Base-by-base conservation (phyloP, 2,797 vertebrate species). In the Prunella strophiata region DNA sequence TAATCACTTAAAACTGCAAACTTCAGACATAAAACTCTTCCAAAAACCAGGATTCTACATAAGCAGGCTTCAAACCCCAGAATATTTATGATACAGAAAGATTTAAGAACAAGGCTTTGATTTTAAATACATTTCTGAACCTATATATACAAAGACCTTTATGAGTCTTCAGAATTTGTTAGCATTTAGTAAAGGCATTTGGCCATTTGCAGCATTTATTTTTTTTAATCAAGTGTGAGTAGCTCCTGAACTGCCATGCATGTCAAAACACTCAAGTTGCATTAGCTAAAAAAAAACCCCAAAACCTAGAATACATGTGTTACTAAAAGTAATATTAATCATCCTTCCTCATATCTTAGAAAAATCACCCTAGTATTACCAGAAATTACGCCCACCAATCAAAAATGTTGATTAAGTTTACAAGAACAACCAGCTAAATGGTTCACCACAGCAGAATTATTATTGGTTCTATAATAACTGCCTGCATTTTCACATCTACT, bases 401-500 rank as follows among this genome's bases (percentile, higher is more conserved):
- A 58, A 61, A 32, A 5, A 73, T 1, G 10, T 32, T 68, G 36
- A 50, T 80, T 16, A 65, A 19, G 30, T 78, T 74, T 78, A 65
- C 0, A 0, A 81, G 48, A 40, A 84, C 0, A 0, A 94, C 36
- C 61, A 79, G 52, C 36, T 86, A 59, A 48, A 63, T 36, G 34
- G 66, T 95, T 82, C n/a, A 59, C 42, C 42, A 78, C 66, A 82
- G 72, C 61, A 68, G 38, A 89, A 27, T 9, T 12, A 30, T 38
- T 87, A 47, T 19, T 30, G 14, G 30, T 48, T 71, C 84, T 82
- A 66, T 48, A 59, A 30, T 55, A 86, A 68, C 38, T 57, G 54
- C 20, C 30, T 88, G 16, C 18, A 70, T 66, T 94, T 95, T 70
- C 63, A 79, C 40, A 76, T 57, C 25, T 81, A 59, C 79, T 22